Conservation (phyloP, 2,797 vertebrate genomes). For the Carapus acus region DNA sequence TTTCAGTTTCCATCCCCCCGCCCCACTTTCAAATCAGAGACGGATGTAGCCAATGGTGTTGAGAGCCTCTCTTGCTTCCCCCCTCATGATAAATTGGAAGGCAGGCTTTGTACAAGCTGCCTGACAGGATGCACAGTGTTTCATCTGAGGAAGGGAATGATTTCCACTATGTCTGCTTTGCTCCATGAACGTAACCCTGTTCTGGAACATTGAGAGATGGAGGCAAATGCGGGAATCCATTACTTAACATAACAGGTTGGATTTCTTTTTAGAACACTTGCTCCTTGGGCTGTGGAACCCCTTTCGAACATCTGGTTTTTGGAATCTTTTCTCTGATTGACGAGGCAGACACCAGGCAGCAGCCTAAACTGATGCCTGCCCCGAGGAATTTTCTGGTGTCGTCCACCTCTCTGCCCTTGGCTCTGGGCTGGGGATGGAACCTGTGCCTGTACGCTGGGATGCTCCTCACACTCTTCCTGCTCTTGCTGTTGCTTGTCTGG, state of each 20-base stretch:
- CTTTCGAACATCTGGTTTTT: slow-evolving; percentile 36
- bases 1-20: slow-evolving; percentile 16
- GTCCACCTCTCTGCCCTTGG: slow-evolving; percentile 74
- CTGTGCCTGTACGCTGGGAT: slow-evolving; percentile 83
- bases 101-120: slow-evolving; percentile 53
- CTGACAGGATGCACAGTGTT: slow-evolving; percentile 42
- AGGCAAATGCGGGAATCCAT: slow-evolving; percentile 33
- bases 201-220: slow-evolving; percentile 37
- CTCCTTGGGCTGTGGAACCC: slow-evolving; percentile 16
- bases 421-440: slow-evolving; percentile 83
- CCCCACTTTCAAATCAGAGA: slow-evolving; percentile 14
- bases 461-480: slow-evolving; percentile 74
- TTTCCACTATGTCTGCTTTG: slow-evolving; percentile 17
- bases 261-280: slow-evolving; percentile 37
- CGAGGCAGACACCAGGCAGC: slow-evolving; percentile 14
- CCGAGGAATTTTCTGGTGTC: slow-evolving; percentile 71
- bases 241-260: slow-evolving; percentile 16
- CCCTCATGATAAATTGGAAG: slow-evolving; percentile 53
- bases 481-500: slow-evolving; percentile 83
- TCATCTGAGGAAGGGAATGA: slow-evolving; percentile 25
- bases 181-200: slow-evolving; percentile 5
- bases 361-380: slow-evolving; percentile 66
- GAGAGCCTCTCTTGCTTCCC: slow-evolving; percentile 12
- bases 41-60: slow-evolving; percentile 43
- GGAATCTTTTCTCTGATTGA: slow-evolving; percentile 4